These are phyloP conservation scores for Monopterus albus DNA, from an alignment of 2,113 vertebrate species.

Conservation along the genomic window DNA sequence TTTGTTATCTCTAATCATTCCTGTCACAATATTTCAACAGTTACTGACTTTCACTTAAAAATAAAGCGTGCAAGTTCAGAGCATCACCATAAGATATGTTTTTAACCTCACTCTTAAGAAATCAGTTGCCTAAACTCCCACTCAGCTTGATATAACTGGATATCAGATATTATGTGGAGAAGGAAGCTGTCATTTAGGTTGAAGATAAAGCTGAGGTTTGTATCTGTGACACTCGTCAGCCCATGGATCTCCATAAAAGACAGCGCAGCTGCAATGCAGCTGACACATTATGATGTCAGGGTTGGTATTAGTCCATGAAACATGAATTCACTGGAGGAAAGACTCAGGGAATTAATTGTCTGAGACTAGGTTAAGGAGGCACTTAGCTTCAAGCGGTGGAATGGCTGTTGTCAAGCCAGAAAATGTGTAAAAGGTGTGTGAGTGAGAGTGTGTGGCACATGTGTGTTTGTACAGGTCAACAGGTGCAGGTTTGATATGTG, in stretches of 20 bases:
- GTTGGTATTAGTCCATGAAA: constrained; percentile 17
- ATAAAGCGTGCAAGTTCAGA: constrained; percentile 16
- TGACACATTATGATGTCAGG: constrained; percentile 26
- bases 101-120: constrained; percentile 5
- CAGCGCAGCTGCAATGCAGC: background rate
- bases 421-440: constrained; percentile 15
- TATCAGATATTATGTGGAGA: constrained; percentile 8
- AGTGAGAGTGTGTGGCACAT: constrained; percentile 20
- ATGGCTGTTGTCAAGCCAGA: constrained; percentile 35
- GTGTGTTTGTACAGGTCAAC: constrained; percentile 45
- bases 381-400: constrained; percentile 54
- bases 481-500: constrained; percentile 65
- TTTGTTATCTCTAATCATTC: background rate
- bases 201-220: constrained; percentile 37
- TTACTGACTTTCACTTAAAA: background rate
- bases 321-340: constrained; percentile 16
- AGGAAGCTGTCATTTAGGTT: constrained; percentile 22
- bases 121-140: constrained; percentile 22
- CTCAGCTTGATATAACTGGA: constrained; percentile 20
- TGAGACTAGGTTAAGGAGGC: constrained; percentile 56
- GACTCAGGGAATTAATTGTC: constrained; percentile 50
- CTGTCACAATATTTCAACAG: background rate
- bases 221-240: constrained; percentile 27
- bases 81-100: constrained; percentile 3
- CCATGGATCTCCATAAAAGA: constrained; percentile 39